Base-by-base conservation (phyloP, 2,888 invertebrate species). In the Lasioglossum morio region DNA sequence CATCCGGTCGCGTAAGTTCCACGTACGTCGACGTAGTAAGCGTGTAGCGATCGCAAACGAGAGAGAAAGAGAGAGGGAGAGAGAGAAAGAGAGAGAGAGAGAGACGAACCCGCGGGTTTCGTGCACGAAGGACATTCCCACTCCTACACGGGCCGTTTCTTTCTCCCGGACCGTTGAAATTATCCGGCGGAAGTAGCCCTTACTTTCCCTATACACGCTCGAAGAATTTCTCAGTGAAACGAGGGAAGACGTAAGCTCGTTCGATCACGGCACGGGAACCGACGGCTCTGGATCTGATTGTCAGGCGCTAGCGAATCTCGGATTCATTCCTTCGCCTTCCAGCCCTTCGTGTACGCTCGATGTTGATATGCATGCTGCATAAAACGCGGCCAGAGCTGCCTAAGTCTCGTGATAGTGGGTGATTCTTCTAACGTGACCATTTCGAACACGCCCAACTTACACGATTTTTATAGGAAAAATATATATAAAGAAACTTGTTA, bases 31-130 rank as follows among this genome's bases (percentile, higher is more conserved):
- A 30, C 77, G 89, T 91, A 92, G 90, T 91, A 92, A 88, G 77
- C 87, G 82, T 90, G 92, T 92, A 92, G 87, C 92, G 91, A 91
- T 90, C 89, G 90, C 87, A 89, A 89, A 88, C 87, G 85, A 87
- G 81, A 77, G 14, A 14, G 27, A 14, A 27, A 60, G 27, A 16
- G 60, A 14, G 60, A 60, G 14, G 14, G 14, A n/a, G n/a, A n/a
- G n/a, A n/a, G n/a, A n/a, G n/a, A n/a, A n/a, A n/a, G n/a, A n/a
- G n/a, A n/a, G n/a, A n/a, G n/a, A 4, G 60, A 60, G 60, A 27
- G 27, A 27, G 27, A 27, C 14, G 60, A 40, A 85, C 78, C 87
- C 80, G 79, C 86, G 84, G 72, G 87, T 91, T 91, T 87, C 88
- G 85, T 87, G 88, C 79, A 83, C 85, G 89, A 91, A 91, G 88